Percentiles rank a stretch among this genome's conserved stretches.
Evolutionary conservation across 1,140 invertebrate species (phyloP).

Genomic region (Drosophila pachea): DNA sequence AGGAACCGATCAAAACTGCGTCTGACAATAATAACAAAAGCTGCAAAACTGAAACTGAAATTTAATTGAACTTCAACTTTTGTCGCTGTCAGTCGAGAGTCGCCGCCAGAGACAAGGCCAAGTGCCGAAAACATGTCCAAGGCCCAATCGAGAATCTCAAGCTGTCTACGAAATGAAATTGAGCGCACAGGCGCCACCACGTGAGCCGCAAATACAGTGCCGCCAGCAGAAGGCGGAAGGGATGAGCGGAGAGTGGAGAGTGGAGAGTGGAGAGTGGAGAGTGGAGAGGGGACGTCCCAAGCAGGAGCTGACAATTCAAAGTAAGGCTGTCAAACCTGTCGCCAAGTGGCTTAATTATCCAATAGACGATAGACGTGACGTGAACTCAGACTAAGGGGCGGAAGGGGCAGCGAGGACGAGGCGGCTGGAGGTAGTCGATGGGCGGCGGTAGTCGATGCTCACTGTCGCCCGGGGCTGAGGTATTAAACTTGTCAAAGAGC

Average conservation of each 20-base stretch:
- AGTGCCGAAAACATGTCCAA: slow-evolving; percentile 18
- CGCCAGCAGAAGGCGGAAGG: neutral
- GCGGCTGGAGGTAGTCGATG: neutral
- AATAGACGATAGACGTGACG: slow-evolving; percentile 62
- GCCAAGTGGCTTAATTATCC: slow-evolving; percentile 76
- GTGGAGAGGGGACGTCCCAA: slow-evolving; percentile 20
- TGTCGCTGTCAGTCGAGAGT: slow-evolving; percentile 7
- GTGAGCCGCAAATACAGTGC: slow-evolving; percentile 6
- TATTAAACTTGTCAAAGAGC: slow-evolving; percentile 65
- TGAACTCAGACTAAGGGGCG: neutral
- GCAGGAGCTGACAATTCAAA: slow-evolving; percentile 63
- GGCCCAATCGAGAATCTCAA: slow-evolving; percentile 43
- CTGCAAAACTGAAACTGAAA: slow-evolving; percentile 39
- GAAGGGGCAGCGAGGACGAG: neutral
- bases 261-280: neutral
- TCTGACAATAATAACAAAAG: slow-evolving; percentile 29
- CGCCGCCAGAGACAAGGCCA: slow-evolving; percentile 20
- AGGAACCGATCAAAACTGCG: slow-evolving; percentile 23
- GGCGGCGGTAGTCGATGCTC: neutral
- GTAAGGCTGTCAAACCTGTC: slow-evolving; percentile 72
- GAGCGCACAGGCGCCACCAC: slow-evolving; percentile 29
- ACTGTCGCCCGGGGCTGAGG: slow-evolving; percentile 14
- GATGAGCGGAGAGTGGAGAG: neutral
- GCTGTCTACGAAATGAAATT: slow-evolving; percentile 47
- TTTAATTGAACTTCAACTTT: slow-evolving; percentile 74